Evolutionary conservation across 2,113 vertebrate genomes (phyloP).

Genomic region (Phaetusa simplex): DNA sequence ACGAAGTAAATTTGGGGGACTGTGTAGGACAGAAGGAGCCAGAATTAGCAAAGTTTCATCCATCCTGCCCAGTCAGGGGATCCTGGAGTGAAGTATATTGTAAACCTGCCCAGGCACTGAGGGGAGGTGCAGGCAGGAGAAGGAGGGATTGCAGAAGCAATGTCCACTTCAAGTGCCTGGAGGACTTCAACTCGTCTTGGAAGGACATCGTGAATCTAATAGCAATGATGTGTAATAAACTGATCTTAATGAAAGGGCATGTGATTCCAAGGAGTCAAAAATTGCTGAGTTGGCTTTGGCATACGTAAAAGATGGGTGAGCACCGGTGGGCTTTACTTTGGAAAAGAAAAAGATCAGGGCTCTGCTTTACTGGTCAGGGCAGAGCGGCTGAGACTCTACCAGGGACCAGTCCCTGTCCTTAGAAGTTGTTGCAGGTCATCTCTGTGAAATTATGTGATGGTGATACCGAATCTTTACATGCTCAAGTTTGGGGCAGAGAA

Average conservation of each 20-base stretch:
- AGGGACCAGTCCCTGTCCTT: not conserved
- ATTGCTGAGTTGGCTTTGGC: not conserved
- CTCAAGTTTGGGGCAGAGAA: not conserved
- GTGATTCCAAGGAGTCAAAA: not conserved
- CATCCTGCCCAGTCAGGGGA: not conserved
- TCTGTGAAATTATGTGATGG: not conserved
- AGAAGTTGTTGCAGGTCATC: not conserved
- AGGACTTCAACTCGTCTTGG: not conserved
- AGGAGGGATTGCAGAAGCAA: not conserved
- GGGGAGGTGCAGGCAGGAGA: not conserved
- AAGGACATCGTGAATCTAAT: not conserved
- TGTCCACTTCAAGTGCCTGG: not conserved
- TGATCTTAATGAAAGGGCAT: not conserved
- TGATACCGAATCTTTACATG: not conserved
- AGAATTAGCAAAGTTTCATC: not conserved
- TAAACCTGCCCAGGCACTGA: not conserved
- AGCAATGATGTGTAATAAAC: not conserved
- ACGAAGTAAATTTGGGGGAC: not conserved
- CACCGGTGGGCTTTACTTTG: not conserved
- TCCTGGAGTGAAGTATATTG: not conserved
- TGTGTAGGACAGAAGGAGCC: not conserved
- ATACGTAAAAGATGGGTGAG: not conserved
- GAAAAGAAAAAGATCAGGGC: not conserved
- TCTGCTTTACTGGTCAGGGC: not conserved
- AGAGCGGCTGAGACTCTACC: not conserved